Percentiles rank a stretch among this genome's conserved stretches.
Evolutionary conservation across 2,888 invertebrate genomes (phyloP).

Genomic region (Netelia virgata): DNA sequence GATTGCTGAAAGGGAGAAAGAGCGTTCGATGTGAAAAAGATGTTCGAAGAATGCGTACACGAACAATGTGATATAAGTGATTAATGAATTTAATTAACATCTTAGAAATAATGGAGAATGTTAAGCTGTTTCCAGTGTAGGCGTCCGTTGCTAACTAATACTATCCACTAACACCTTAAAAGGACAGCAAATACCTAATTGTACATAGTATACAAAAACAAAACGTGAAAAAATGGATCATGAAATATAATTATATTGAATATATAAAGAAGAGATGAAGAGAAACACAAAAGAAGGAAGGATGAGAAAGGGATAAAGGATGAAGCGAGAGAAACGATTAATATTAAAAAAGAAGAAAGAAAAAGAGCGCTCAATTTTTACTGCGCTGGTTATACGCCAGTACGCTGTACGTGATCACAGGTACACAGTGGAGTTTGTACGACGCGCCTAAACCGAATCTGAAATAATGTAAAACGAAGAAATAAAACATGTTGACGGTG

Average conservation of each 20-base stretch:
- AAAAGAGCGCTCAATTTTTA: constrained; percentile 73
- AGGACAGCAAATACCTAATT: constrained; percentile 77
- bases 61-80: constrained; percentile 85
- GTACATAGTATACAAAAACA: constrained; percentile 81
- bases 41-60: constrained; percentile 76
- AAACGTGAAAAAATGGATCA: constrained; percentile 71
- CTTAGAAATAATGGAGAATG: constrained; percentile 74
- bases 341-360: constrained; percentile 42
- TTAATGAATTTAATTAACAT: constrained; percentile 83
- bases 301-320: constrained; percentile 25
- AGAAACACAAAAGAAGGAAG: constrained; percentile 51
- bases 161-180: constrained; percentile 77
- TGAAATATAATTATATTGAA: constrained; percentile 77
- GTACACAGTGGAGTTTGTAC: constrained; percentile 64
- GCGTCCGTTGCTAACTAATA: constrained; percentile 81
- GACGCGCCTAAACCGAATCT: constrained; percentile 61
- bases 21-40: constrained; percentile 61
- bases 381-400: constrained; percentile 62
- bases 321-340: constrained; percentile 52
- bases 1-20: constrained; percentile 39
- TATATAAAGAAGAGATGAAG: constrained; percentile 41
- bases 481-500: constrained; percentile 57
- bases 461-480: constrained; percentile 49
- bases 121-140: constrained; percentile 80
- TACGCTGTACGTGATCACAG: constrained; percentile 64